Evolutionary conservation across 2,113 vertebrate species (phyloP).

Genomic region (Gambusia affinis): DNA sequence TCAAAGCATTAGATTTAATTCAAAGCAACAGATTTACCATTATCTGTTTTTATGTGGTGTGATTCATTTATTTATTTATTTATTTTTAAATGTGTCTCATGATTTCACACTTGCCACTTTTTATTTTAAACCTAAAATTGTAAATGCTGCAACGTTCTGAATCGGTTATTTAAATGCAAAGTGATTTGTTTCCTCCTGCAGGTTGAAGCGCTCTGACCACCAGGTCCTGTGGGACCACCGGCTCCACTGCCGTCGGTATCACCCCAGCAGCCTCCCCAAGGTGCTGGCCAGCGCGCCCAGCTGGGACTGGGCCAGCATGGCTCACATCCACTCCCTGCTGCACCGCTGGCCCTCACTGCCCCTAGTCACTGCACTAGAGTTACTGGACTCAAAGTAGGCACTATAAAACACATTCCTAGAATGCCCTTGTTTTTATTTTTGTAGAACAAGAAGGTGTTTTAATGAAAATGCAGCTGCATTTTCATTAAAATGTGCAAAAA

Average conservation of each 20-base stretch:
- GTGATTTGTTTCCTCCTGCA: slow-evolving; percentile 50
- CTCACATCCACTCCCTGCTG: slow-evolving; percentile 89
- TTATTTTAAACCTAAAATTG: background rate
- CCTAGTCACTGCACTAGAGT: slow-evolving; percentile 90
- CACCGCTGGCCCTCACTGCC: slow-evolving; percentile 87
- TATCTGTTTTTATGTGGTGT: background rate
- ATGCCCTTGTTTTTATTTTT: background rate
- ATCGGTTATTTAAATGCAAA: background rate
- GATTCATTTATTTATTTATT: background rate
- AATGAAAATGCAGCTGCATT: too few relatives aligned
- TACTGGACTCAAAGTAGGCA: slow-evolving; percentile 86
- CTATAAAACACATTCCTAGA: background rate
- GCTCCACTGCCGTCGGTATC: slow-evolving; percentile 81
- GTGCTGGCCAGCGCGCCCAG: slow-evolving; percentile 90
- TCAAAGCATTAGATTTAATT: too few relatives aligned
- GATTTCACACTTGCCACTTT: background rate
- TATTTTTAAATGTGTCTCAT: background rate
- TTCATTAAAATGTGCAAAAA: too few relatives aligned
- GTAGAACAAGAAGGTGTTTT: too few relatives aligned
- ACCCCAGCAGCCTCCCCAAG: slow-evolving; percentile 89
- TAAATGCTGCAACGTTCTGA: background rate
- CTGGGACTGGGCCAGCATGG: slow-evolving; percentile 93
- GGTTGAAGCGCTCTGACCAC: slow-evolving; percentile 89
- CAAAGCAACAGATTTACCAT: too few relatives aligned
- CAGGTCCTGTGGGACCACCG: slow-evolving; percentile 92